A percentile compares a stretch with the other conserved stretches of the same genome.
phyloP scores from a whole-genome alignment of 2,113 vertebrate species.

The Takifugu bimaculatus region DNA sequence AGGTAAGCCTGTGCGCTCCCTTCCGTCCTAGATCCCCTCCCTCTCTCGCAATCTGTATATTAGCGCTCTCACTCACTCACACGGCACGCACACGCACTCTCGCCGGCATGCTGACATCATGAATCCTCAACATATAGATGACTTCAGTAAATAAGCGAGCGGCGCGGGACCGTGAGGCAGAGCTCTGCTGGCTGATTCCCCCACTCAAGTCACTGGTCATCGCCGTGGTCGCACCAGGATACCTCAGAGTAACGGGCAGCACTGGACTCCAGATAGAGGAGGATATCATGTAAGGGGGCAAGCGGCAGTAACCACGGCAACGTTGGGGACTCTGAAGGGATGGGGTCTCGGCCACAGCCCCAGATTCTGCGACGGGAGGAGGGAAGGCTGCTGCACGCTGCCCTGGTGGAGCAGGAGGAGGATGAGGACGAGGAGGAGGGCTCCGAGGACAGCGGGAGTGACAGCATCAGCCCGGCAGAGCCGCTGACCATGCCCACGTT shows the following conservation, averaged over 20 bases:
- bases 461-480: conserved; percentile 66
- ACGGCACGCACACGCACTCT: conserved; percentile 53
- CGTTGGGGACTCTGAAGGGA: conserved; percentile 64
- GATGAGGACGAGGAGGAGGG: conserved; percentile 74
- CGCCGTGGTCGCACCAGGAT: conserved; percentile 16
- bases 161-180: conserved; percentile 43
- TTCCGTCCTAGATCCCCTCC: conserved; percentile 27
- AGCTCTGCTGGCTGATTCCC: conserved; percentile 49
- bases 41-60: conserved; percentile 26
- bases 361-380: conserved; percentile 73
- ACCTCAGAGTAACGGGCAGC: conserved; percentile 38
- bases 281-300: conserved; percentile 43
- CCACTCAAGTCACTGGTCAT: conserved; percentile 18
- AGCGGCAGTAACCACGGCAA: conserved; percentile 66
- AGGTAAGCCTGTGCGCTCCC: conserved; percentile 71
- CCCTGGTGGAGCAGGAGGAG: conserved; percentile 77
- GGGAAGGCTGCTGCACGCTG: conserved; percentile 75
- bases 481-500: conserved; percentile 85
- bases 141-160: conserved; percentile 47
- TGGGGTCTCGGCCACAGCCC: conserved; percentile 82
- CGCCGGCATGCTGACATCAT: conserved; percentile 70
- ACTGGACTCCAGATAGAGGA: conserved; percentile 34
- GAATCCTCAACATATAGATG: conserved; percentile 70
- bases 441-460: conserved; percentile 54
- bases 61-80: conserved; percentile 47